Base-by-base conservation (phyloP, 2,888 invertebrate genomes). In the Hyalella azteca region DNA sequence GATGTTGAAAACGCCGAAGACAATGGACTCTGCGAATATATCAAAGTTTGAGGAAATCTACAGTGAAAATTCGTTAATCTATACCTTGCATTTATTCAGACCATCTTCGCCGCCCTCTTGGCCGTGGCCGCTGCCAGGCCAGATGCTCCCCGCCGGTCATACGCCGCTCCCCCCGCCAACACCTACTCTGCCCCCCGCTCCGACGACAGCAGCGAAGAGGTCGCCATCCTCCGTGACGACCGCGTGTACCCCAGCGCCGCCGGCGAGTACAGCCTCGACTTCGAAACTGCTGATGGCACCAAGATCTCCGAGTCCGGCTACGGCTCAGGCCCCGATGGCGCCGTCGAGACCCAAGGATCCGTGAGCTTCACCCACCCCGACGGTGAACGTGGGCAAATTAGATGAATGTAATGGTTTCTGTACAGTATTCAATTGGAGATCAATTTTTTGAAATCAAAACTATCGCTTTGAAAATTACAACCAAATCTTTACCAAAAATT, bases 161-260 rank as follows among this genome's bases (percentile, higher is more conserved):
- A 50, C 41, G 40, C 41, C n/a, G n/a, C n/a, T n/a, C 66, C 66
- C 13, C 66, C 66, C 66, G 19, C 32, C 15, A 32, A 32, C 66
- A 29, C 66, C 36, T 66, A 66, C 66, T 32, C 66, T 19, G 66
- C 66, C 66, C 66, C 36, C n/a, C n/a, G n/a, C n/a, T n/a, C n/a
- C n/a, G n/a, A n/a, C n/a, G n/a, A n/a, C n/a, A n/a, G n/a, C 59
- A 59, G 50, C 54, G 80, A 80, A 5, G 60, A 60, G 36, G 77
- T 82, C n/a, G 66, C 81, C 66, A 81, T 83, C 78, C 48, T 83
- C 49, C 79, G 73, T 75, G 83, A 83, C 81, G 83, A 83, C 40
- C 78, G 83, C 22, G 76, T 80, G 29, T 81, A 81, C 48, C 81
- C 81, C 54, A 45, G 41, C 40, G 77, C 79, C 45, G 81, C 81